Evolutionary conservation across 2,797 vertebrate species (phyloP), one percentile per base, ranked within the genome.

Genomic region (Dendrocincla fuliginosa): DNA sequence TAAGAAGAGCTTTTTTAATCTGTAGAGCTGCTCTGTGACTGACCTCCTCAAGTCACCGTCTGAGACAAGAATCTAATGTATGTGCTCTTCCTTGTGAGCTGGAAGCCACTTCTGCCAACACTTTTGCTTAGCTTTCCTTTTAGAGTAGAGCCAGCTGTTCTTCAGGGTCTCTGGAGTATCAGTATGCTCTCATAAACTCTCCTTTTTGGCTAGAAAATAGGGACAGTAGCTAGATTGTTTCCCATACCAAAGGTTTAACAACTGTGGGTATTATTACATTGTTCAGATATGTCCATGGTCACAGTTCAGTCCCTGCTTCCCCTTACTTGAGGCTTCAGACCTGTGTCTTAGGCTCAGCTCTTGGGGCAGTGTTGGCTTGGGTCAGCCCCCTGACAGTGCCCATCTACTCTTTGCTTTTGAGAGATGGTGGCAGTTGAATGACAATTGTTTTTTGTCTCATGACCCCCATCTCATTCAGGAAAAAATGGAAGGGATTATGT

Each of bases 61-160:
- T 55, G 61, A 61, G 69, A 73, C 27, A 76, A 74, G 75, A 77
- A 89, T 53, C n/a, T 28, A 35, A 37, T 18, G 30, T 20, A 42
- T 63, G 23, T 12, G 39, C 7, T 49, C 56, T 67, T 91, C 59
- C 56, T 82, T 53, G 60, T n/a, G 68, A 83, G 67, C 50, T 92
- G 39, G 35, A 87, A 87, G 82, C 46, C 56, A 25, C 84, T 92
- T 96, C 82, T 93, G 89, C 75, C 91, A 93, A 35, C 14, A 6
- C 33, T 50, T 93, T 84, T 91, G 57, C 60, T 94, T 85, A 56
- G 27, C 82, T 95, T 84, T 95, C 56, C 44, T 90, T 80, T 75
- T 46, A 77, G 71, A 94, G 71, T 32, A 76, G 50, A 96, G 37
- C 46, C 89, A 93, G 87, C 82, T 96, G 91, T 53, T 93, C 41